phyloP scores from a whole-genome alignment of 2,113 vertebrate species.

The Seriola quinqueradiata region DNA sequence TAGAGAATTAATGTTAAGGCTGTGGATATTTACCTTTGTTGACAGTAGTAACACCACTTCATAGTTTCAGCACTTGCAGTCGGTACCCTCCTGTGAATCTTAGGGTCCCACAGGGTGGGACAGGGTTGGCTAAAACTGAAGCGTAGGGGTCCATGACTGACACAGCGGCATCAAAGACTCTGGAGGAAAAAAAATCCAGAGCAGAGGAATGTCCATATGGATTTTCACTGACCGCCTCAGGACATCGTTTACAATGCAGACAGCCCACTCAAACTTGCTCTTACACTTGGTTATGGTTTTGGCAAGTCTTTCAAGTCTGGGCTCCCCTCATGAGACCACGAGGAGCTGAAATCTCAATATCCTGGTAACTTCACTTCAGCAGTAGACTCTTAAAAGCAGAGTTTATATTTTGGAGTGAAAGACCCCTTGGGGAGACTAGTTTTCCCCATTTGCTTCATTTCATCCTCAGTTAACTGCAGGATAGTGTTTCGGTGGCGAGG shows the following conservation, averaged over 20 bases:
- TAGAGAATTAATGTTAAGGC: not conserved
- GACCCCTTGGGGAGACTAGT: conserved; percentile 33
- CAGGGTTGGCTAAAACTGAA: conserved; percentile 8
- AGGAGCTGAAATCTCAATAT: conserved; percentile 41
- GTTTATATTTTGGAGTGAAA: conserved; percentile 51
- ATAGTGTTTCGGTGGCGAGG: conserved; percentile 41
- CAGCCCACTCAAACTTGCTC: conserved; percentile 50
- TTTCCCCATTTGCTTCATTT: conserved; percentile 43
- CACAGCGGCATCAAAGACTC: conserved; percentile 61
- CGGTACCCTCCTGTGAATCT: not conserved
- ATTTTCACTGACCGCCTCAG: conserved; percentile 64
- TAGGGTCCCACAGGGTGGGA: conserved; percentile 18
- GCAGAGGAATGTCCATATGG: conserved; percentile 64
- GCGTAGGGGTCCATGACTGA: conserved; percentile 31
- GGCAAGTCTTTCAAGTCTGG: conserved; percentile 58
- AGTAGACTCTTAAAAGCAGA: conserved; percentile 37
- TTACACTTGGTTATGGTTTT: conserved; percentile 53
- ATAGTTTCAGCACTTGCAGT: not conserved
- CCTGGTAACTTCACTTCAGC: conserved; percentile 1
- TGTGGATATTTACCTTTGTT: not conserved
- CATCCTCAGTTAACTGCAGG: conserved; percentile 43
- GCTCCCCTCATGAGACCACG: conserved; percentile 30
- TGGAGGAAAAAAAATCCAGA: not conserved
- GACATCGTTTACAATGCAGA: conserved; percentile 57
- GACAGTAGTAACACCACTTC: not conserved